Base-by-base conservation (phyloP, 2,113 vertebrate species). In the Pelusios castaneus region DNA sequence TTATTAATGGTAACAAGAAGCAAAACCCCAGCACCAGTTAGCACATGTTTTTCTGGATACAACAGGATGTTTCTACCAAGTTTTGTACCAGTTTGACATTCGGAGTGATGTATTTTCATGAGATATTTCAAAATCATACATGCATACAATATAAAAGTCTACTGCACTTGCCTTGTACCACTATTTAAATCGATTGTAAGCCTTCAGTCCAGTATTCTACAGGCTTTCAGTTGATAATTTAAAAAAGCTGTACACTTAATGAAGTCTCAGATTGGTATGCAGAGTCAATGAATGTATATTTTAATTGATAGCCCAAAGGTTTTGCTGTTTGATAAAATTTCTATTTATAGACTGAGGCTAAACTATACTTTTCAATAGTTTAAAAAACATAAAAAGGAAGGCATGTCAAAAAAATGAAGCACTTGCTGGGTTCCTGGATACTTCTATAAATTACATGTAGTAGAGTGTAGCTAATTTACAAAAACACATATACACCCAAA, bases 371-470 rank as follows among this genome's bases (percentile, higher is more conserved):
- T 41, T 45, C 52, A 22, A 84, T 34, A 88, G 41, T 52, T 5
- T 63, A 89, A 70, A 92, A 82, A 78, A 70, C 9, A n/a, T 47
- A 78, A 87, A 21, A 58, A 17, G 87, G 17, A 38, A 86, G 84
- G 0, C 16, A 73, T 21, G 31, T 85, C 22, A 88, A 49, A 58
- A 81, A 16, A 84, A 11, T 0, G 0, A 85, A 89, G 24, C 49
- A 94, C 89, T 45, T 85, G 60, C 60, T 82, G 14, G 29, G n/a
- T 34, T 60, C 45, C 43, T 58, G 52, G 88, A 78, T 2, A 19
- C 2, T 1, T 14, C 54, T 84, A 84, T n/a, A 87, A 91, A 4
- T 34, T 89, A 56, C 70, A 52, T 84, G 92, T 14, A 47, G 82
- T 8, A 77, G 51, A 78, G 24, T 78, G 27, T 34, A 76, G 51